Evolutionary conservation across 2,888 invertebrate species (phyloP).

Genomic region (Epirrhoe tristata): DNA sequence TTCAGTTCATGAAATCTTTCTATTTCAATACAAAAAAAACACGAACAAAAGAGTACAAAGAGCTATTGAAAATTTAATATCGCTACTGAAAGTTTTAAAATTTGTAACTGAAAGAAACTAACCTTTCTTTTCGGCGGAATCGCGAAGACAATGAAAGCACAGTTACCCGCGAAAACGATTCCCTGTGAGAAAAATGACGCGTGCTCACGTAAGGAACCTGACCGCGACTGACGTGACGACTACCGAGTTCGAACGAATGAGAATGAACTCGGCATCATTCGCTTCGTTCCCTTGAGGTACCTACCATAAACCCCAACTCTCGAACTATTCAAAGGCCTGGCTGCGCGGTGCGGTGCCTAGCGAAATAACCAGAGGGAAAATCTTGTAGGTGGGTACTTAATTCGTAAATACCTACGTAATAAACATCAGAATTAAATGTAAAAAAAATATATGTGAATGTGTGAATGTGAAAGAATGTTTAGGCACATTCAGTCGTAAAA

Average conservation of each 20-base stretch:
- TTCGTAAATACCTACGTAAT: too few species aligned
- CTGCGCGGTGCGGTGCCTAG: too few species aligned
- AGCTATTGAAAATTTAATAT: not conserved
- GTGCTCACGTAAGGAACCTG: not conserved
- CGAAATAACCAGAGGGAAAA: too few species aligned
- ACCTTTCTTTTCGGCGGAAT: conserved; percentile 32
- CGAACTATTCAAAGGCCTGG: not conserved
- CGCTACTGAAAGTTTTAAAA: not conserved
- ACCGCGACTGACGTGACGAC: conserved; percentile 14
- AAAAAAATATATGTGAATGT: too few species aligned
- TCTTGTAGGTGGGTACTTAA: too few species aligned
- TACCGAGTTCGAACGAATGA: not conserved
- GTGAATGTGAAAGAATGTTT: too few species aligned
- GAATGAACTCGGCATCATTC: not conserved
- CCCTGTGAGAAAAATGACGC: not conserved
- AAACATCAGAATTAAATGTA: too few species aligned
- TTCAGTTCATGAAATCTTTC: not conserved
- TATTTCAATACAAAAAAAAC: too few species aligned
- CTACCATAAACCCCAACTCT: not conserved
- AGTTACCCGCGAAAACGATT: conserved; percentile 30
- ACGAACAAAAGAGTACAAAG: not conserved
- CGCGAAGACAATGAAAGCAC: conserved; percentile 18
- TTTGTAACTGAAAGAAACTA: not conserved
- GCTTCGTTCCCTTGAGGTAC: not conserved
- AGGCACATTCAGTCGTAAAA: too few species aligned